Conservation (phyloP, 1,140 invertebrate genomes). For the Tachypleus tridentatus region DNA sequence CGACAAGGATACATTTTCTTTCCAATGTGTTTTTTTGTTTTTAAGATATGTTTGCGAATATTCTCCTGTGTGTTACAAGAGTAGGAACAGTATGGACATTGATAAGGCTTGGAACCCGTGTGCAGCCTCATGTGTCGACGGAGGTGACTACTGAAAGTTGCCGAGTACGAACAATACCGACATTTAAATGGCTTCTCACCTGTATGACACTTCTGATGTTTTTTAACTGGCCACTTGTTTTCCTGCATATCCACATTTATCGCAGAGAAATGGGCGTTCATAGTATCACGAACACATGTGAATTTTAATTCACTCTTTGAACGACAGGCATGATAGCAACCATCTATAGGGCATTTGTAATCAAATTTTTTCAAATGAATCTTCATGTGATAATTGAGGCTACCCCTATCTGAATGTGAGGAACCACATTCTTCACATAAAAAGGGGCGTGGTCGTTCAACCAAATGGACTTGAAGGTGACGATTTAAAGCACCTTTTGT, state of each 20-base stretch:
- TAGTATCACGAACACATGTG: conserved; percentile 36
- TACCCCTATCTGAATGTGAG: conserved; percentile 34
- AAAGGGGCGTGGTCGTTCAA: conserved; percentile 27
- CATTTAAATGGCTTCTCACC: conserved; percentile 23
- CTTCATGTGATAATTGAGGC: conserved; percentile 47
- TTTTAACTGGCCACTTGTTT: conserved; percentile 42
- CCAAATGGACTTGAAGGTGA: conserved; percentile 27
- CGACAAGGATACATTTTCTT: conserved; percentile 62
- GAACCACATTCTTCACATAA: conserved; percentile 47
- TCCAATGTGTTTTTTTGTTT: conserved; percentile 61
- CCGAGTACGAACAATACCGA: conserved; percentile 38
- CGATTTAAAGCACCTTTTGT: conserved; percentile 27
- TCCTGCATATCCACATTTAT: conserved; percentile 49
- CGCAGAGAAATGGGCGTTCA: conserved; percentile 44
- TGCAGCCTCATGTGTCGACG: conserved; percentile 27
- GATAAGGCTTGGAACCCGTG: conserved; percentile 30
- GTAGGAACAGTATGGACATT: conserved; percentile 62
- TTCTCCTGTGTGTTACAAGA: conserved; percentile 72
- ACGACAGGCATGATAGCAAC: conserved; percentile 36
- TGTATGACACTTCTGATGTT: conserved; percentile 20
- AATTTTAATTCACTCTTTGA: conserved; percentile 37
- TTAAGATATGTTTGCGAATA: conserved; percentile 67
- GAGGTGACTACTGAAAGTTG: conserved; percentile 34
- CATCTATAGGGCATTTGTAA: conserved; percentile 43
- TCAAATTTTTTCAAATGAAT: conserved; percentile 42